Conservation (phyloP, 1,140 invertebrate species). For the Drosophila fuyamai region DNA sequence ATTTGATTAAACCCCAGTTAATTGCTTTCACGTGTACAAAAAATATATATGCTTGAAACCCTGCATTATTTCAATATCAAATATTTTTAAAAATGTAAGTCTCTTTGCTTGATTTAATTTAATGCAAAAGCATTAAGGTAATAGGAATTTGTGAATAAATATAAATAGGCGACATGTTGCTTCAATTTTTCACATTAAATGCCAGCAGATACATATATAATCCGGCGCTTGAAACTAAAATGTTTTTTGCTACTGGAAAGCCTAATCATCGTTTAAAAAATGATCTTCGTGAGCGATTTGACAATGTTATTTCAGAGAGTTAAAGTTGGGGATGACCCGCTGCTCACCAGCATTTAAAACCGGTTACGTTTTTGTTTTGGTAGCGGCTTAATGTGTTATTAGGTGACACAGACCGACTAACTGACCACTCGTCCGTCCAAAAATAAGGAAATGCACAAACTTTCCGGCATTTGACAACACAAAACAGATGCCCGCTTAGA, state of each 20-base stretch:
- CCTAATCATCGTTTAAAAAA: neutral
- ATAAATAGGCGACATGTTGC: no score
- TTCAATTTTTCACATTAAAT: no score
- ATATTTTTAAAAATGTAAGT: no score
- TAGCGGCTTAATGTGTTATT: constrained; percentile 8
- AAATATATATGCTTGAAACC: no score
- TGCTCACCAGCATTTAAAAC: constrained; percentile 14
- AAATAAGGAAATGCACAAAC: constrained; percentile 14
- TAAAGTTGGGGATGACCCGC: neutral
- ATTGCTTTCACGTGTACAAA: no score
- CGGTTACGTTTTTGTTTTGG: constrained; percentile 18
- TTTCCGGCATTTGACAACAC: constrained; percentile 20
- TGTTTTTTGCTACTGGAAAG: neutral
- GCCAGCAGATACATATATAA: neutral
- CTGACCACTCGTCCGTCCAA: constrained; percentile 2
- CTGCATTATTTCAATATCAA: no score
- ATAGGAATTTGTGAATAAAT: no score
- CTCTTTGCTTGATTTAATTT: no score
- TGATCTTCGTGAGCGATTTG: constrained; percentile 1
- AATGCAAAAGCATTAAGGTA: no score
- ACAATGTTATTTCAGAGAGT: neutral
- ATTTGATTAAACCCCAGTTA: no score
- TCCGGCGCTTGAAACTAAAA: no score
- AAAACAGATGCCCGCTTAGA: constrained; percentile 2
- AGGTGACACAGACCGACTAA: constrained; percentile 16